Conservation (phyloP, 2,888 invertebrate species). For the Dichetophora obliterata region DNA sequence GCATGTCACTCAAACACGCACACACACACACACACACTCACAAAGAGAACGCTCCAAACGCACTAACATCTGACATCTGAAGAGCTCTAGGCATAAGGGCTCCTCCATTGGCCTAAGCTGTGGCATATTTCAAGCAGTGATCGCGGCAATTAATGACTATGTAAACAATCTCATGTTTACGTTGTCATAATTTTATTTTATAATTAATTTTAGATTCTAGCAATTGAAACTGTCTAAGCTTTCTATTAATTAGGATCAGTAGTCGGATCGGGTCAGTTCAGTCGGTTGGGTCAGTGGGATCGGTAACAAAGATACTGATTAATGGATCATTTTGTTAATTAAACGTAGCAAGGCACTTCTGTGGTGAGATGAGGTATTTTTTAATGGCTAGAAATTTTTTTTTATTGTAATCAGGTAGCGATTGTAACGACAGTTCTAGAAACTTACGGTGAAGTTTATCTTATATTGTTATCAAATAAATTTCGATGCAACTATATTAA, state of each 20-base stretch:
- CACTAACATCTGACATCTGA: neutral
- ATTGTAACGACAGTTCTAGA: no score
- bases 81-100: neutral
- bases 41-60: neutral
- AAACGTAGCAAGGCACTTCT: neutral
- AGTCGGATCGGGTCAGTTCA: neutral
- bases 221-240: neutral
- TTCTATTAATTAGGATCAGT: neutral
- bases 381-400: no score
- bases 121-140: neutral
- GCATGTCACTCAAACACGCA: constrained; percentile 11
- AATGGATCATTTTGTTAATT: constrained; percentile 26
- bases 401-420: no score
- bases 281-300: neutral
- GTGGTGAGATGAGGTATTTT: no score
- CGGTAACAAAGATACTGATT: constrained; percentile 13
- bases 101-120: neutral
- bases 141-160: constrained; percentile 31
- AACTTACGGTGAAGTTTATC: no score
- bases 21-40: neutral
- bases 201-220: constrained; percentile 10
- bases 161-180: constrained; percentile 26
- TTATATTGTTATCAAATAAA: no score
- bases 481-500: no score
- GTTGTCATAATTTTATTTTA: constrained; percentile 29